phyloP scores from a whole-genome alignment of 2,888 invertebrate genomes.

The Scelioninae gen. 1 region DNA sequence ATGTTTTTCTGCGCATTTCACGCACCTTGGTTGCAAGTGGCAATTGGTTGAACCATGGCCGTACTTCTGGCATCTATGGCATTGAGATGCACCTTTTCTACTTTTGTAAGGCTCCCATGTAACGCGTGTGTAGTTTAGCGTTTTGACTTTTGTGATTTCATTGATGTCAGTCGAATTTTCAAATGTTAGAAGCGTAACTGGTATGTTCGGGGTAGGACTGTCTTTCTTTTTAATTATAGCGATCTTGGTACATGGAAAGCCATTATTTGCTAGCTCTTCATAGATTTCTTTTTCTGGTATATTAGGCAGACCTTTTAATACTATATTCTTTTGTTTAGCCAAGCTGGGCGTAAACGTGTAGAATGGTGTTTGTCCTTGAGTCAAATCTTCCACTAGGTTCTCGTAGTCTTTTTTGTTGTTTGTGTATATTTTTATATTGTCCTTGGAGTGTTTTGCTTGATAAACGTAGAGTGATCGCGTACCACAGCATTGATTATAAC shows the following conservation, averaged over 20 bases:
- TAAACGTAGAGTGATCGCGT: no score
- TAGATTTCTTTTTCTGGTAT: background rate
- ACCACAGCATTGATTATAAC: no score
- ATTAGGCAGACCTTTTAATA: background rate
- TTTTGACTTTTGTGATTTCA: no score
- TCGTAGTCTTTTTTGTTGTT: background rate
- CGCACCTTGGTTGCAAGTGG: background rate
- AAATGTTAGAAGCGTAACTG: background rate
- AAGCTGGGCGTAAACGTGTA: background rate
- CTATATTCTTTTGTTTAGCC: background rate
- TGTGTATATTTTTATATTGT: background rate
- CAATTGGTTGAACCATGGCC: background rate
- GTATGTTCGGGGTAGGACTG: background rate
- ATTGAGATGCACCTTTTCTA: background rate
- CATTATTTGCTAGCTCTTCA: background rate
- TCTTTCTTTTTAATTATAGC: background rate
- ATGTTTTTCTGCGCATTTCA: background rate
- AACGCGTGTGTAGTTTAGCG: no score
- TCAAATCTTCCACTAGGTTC: background rate
- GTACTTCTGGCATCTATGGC: background rate
- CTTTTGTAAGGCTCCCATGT: background rate
- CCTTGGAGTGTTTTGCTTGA: background rate
- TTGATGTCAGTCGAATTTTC: no score
- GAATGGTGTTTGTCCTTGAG: background rate
- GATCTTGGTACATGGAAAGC: background rate